phyloP scores from a whole-genome alignment of 2,113 vertebrate species.

The Megaptera novaeangliae region DNA sequence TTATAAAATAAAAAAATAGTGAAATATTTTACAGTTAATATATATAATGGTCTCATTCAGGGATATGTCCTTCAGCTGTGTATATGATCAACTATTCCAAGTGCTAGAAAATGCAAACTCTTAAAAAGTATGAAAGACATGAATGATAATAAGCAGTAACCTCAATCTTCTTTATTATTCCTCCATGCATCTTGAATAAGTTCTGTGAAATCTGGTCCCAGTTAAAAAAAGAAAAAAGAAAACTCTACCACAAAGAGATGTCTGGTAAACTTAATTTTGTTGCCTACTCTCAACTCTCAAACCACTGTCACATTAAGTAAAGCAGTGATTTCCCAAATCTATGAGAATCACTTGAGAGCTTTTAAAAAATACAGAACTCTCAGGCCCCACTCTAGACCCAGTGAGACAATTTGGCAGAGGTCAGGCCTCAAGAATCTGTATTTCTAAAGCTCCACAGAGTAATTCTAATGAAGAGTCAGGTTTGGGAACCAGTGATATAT shows the following conservation, averaged over 20 bases:
- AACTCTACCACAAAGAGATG: conserved; percentile 17
- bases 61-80: conserved; percentile 72
- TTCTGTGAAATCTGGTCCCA: conserved; percentile 56
- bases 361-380: background rate
- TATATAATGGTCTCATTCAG: conserved; percentile 72
- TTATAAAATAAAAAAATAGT: conserved; percentile 79
- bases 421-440: conserved; percentile 9
- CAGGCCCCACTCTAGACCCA: background rate
- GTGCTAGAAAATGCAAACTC: conserved; percentile 68
- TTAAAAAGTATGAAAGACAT: conserved; percentile 52
- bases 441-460: conserved; percentile 24
- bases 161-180: conserved; percentile 49
- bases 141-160: conserved; percentile 58
- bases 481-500: conserved; percentile 34
- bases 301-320: conserved; percentile 40
- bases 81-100: conserved; percentile 65
- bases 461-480: conserved; percentile 7
- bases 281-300: conserved; percentile 53
- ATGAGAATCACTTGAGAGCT: conserved; percentile 43
- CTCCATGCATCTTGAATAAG: conserved; percentile 53
- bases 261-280: conserved; percentile 37
- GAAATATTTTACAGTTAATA: conserved; percentile 72
- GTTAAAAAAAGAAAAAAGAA: background rate
- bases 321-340: conserved; percentile 27
- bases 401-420: background rate